Evolutionary conservation across 92 coral and sea anemone genomes (phyloP).

Genomic region (Meandrina meandrites): DNA sequence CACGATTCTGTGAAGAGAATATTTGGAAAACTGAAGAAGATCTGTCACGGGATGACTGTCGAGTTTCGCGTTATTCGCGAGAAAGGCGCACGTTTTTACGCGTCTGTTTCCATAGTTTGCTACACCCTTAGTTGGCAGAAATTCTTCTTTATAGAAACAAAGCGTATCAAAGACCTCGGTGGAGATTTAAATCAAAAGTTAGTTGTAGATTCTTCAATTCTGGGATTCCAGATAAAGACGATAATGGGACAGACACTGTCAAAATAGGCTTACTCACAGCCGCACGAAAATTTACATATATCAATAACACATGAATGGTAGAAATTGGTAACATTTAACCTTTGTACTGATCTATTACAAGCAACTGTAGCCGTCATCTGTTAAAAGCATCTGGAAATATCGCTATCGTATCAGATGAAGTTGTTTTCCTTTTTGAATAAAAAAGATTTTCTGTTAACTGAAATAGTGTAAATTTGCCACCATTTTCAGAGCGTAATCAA

Average conservation of each 20-base stretch:
- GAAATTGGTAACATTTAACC: conserved; percentile 16
- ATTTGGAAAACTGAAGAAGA: neutral
- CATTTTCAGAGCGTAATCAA: neutral
- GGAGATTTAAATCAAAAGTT: neutral
- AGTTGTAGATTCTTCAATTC: neutral
- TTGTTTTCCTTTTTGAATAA: neutral
- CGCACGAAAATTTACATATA: neutral
- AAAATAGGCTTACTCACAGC: neutral
- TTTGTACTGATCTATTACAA: neutral
- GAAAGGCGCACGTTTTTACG: neutral
- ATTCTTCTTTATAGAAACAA: neutral
- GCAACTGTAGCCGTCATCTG: neutral
- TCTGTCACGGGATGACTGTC: neutral
- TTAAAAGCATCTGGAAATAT: neutral
- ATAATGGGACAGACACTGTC: neutral
- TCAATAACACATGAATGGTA: neutral
- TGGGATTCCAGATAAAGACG: neutral
- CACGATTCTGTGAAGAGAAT: neutral
- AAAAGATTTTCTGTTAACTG: neutral
- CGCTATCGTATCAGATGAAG: neutral
- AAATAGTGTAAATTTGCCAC: neutral
- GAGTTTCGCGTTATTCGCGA: no score
- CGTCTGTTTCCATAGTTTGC: neutral
- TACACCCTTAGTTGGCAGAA: neutral
- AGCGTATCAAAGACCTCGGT: neutral